A percentile compares a stretch with the other conserved stretches of the same genome.
Conservation (phyloP, 92 coral and sea anemone genomes). For the Phenganax marumi region DNA sequence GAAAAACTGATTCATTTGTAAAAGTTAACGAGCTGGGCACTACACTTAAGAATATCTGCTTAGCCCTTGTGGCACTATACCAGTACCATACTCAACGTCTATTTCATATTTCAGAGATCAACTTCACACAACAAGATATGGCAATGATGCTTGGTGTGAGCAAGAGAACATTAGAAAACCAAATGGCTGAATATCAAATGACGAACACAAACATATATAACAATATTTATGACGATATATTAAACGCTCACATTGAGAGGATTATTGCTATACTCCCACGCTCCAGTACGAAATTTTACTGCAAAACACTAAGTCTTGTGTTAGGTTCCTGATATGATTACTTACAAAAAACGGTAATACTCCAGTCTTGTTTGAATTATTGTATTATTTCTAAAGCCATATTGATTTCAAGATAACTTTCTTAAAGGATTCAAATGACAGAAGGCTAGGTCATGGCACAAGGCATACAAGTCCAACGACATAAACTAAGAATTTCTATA, state of each 20-base stretch:
- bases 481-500: no score
- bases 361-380: no score
- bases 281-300: slow-evolving; percentile 37
- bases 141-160: slow-evolving; percentile 63
- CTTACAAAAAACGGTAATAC: not conserved
- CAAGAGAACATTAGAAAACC: slow-evolving; percentile 55
- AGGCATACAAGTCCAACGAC: not conserved
- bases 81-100: not conserved
- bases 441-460: no score
- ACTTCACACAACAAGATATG: slow-evolving; percentile 51
- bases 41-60: not conserved
- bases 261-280: slow-evolving; percentile 47
- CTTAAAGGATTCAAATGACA: no score
- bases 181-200: slow-evolving; percentile 45
- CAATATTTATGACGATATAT: slow-evolving; percentile 51
- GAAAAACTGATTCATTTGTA: no score
- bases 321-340: not conserved
- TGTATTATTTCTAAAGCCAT: no score
- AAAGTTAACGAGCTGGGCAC: not conserved
- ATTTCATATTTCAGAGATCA: slow-evolving; percentile 30
- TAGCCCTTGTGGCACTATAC: not conserved
- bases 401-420: no score
- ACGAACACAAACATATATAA: slow-evolving; percentile 50
- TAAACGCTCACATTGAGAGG: slow-evolving; percentile 52
- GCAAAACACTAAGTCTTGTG: not conserved